Evolutionary conservation across 1,140 invertebrate species (phyloP), one percentile per base, ranked within the genome.

Genomic region (Trissolcus basalis): DNA sequence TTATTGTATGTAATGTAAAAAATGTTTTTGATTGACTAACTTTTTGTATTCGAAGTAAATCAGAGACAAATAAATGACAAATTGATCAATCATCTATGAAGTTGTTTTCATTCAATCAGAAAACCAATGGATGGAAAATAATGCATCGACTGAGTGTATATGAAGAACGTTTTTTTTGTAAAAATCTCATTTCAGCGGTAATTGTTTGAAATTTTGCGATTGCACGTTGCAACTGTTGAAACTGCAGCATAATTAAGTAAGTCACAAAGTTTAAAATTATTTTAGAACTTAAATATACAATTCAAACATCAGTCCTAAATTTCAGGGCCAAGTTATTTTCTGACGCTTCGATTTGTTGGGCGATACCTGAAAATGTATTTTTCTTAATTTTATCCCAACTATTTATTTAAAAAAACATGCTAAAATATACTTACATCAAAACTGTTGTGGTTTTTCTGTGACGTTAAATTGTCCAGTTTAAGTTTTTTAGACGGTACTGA

Each of bases 21-120:
- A 68, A 68, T 58, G 64, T 69, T 69, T 69, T 54, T 6, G 27
- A 69, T 69, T 69, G 44, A 59, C 53, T 47, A 16, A 60, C 33
- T 15, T 69, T 69, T 69, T 60, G 65, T 69, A 69, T 54, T 41
- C 16, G 45, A 69, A 58, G 43, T 69, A 36, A 60, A 60, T 47
- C 12, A 32, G 35, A 27, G 19, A 60, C 48, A 60, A 69, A 69
- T 60, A 69, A 60, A 69, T 54, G 32, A 60, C 4, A 8, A 60
- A 54, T 47, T 47, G 45, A 49, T 64, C 53, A 50, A 5, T 45
- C 6, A 39, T n/a, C n/a, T 9, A 1, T 39, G 3, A 6, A 11
- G n/a, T 39, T 9, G n/a, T 39, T 9, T 39, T 39, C 36, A 11
- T 39, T 39, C n/a, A 11, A 9, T 39, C n/a, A 3, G 9, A 39